Evolutionary conservation across 2,888 invertebrate species (phyloP), one percentile per base, ranked within the genome.

Genomic region (Cephonodes hylas): DNA sequence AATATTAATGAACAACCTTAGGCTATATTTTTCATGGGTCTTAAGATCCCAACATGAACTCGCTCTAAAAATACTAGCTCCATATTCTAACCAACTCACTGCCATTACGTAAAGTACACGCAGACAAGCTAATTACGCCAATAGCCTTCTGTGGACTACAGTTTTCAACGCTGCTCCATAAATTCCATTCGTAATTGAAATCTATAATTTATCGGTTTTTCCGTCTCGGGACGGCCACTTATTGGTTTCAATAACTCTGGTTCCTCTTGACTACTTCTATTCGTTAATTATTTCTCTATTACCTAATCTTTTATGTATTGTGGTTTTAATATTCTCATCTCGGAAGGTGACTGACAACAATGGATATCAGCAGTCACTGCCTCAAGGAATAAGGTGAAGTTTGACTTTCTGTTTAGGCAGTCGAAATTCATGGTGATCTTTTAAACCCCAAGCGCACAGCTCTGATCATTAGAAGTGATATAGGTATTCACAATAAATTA

Each of bases 161-260:
- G 3, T 38, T 2, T 4, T 10, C n/a, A 38, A 38, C n/a, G n/a
- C n/a, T 5, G 38, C n/a, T n/a, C 27, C 18, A 58, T 42, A 38
- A 22, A 42, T 58, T 34, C 42, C 57, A 63, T 62, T 46, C 59
- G 57, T 64, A 68, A 71, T 70, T 69, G 64, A 68, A 65, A 70
- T 66, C 63, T 63, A 60, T 66, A 64, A 58, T 66, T 61, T 63
- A 62, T 61, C 44, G 48, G 60, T 63, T 61, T 45, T 45, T 56
- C 64, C 60, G 60, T 23, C 60, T 44, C 48, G 63, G 60, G 46
- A 59, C 23, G n/a, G 23, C 46, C 65, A 61, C 53, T 42, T 53
- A 44, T 60, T 64, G 62, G 48, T 61, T 65, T 45, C 38, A 48
- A 45, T 58, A 23, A 34, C 18, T 25, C 7, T 31, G 31, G 13